Base-by-base conservation (phyloP, 2,797 vertebrate species). In the Botia kubotai region DNA sequence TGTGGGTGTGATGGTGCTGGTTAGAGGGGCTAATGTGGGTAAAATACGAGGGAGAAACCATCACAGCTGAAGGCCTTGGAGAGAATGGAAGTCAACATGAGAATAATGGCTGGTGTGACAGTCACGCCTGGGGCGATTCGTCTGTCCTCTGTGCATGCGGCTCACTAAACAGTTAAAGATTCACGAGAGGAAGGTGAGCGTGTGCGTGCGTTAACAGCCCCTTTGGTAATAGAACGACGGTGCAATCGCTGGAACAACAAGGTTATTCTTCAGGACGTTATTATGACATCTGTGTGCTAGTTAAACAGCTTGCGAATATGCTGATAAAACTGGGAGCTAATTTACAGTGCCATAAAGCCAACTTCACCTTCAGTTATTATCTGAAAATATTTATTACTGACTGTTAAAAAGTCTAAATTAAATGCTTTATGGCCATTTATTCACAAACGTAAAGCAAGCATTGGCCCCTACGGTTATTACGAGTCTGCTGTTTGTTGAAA, bases 291-390 rank as follows among this genome's bases (percentile, higher is more conserved):
- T 90, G 87, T 87, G 89, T 85, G 82, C 80, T 87, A 86, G 88
- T 87, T 89, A 87, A 89, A 87, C 88, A 90, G 87, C 84, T 88
- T 89, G 89, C 82, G 70, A 87, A 88, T 88, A 83, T 83, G 86
- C 89, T 89, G 87, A 89, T 89, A 87, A 89, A 89, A 85, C 76
- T 72, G 58, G 81, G 75, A 83, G 86, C 85, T 89, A 89, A 90
- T 89, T 89, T 89, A 89, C 82, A 65, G 80, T 79, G 73, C 84
- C 85, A 89, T 89, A 89, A 88, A 89, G 84, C 80, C 85, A 75
- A 88, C 83, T 89, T 88, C 87, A 89, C 86, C 87, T 89, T 89
- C 87, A 88, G 87, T 89, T 90, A 89, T 89, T 88, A 88, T 89
- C 86, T 89, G 83, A 87, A 89, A 87, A 87, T 88, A 88, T 90